These are phyloP conservation scores for Nomada ferruginata DNA, from an alignment of 2,888 invertebrate genomes.

Conservation along the genomic window DNA sequence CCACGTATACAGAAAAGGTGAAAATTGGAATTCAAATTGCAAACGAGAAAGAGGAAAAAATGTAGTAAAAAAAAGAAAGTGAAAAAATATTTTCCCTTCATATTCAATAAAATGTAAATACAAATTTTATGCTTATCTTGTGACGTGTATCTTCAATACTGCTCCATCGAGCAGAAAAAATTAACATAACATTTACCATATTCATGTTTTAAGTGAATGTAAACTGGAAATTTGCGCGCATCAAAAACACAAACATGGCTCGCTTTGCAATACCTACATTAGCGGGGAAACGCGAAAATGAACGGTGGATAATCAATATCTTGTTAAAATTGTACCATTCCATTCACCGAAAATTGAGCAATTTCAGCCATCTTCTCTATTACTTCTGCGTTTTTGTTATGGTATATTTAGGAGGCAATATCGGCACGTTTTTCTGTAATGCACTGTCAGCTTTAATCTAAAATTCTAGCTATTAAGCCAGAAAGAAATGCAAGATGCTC, in stretches of 20 bases:
- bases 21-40: background rate
- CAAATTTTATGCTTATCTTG: background rate
- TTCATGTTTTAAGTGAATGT: background rate
- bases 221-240: background rate
- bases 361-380: constrained; percentile 11
- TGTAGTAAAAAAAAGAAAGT: background rate
- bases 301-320: constrained; percentile 6
- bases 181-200: background rate
- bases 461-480: background rate
- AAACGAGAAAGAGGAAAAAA: background rate
- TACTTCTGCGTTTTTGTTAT: background rate
- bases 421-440: background rate
- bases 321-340: constrained; percentile 23
- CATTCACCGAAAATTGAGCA: constrained; percentile 18
- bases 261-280: background rate
- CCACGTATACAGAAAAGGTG: too few species aligned
- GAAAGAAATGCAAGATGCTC: background rate
- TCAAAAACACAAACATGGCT: background rate
- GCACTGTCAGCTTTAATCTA: background rate
- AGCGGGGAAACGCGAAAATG: background rate
- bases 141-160: background rate
- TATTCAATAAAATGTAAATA: background rate
- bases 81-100: too few species aligned
- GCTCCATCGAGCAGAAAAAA: background rate
- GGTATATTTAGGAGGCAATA: background rate